Base-by-base conservation (phyloP, 2,113 vertebrate genomes). In the Amazona vittata region DNA sequence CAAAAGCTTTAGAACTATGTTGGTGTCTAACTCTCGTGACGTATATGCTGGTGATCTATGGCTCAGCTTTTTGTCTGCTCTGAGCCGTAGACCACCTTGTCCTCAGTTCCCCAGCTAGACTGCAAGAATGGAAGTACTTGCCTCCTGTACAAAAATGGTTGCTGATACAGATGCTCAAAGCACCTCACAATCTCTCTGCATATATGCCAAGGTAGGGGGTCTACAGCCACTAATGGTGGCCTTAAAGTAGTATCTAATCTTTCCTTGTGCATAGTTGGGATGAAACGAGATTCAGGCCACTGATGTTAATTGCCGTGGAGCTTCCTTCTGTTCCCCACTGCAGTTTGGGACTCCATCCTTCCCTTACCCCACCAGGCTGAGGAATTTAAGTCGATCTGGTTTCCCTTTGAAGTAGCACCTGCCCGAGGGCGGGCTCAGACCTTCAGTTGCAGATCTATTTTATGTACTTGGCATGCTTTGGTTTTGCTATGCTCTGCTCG, bases 1-100 rank as follows among this genome's bases (percentile, higher is more conserved):
- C 29, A 19, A 20, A 20, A 60, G 50, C 35, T 47, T 75, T 41
- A 78, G 49, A 73, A 65, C 6, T 31, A 6, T 33, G 28, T 14
- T 83, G 20, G 3, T 28, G 21, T 69, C 63, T 67, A 29, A 11
- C 76, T 62, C 41, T 39, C 8, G 6, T 29, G 37, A 31, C 43
- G 18, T 37, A 24, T 2, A 9, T 12, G 14, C 50, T 12, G 3
- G 3, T 18, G 20, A 3, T 15, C 41, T 57, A 67, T n/a, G 21
- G 39, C n/a, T 52, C 39, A 59, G 5, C n/a, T 7, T 35, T n/a
- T 74, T 62, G 22, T 62, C 53, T 49, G 0, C 43, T 39, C 15
- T 55, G 55, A 53, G 9, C 9, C 0, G 0, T 3, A 68, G 75
- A 19, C 7, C 0, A 1, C 28, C 20, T 70, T 59, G 43, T 29